These are phyloP conservation scores for Tautogolabrus adspersus DNA, from an alignment of 2,113 vertebrate species.

Conservation along the genomic window DNA sequence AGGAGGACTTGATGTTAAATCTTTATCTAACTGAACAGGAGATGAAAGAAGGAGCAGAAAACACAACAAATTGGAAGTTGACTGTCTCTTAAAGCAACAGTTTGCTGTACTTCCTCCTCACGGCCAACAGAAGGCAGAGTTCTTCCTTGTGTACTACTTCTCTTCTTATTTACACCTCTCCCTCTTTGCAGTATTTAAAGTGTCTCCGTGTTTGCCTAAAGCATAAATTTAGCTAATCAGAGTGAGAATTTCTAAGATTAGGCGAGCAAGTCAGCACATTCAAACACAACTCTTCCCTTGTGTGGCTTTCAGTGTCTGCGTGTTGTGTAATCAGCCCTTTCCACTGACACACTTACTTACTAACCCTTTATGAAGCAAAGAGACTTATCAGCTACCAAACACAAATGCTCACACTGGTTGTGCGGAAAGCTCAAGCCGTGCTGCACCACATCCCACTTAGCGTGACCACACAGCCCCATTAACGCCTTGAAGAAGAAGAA, in stretches of 20 bases:
- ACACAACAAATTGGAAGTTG: conserved; percentile 14
- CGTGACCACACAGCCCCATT: conserved; percentile 53
- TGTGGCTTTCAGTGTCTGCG: conserved; percentile 17
- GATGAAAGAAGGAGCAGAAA: conserved; percentile 68
- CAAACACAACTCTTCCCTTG: conserved; percentile 28
- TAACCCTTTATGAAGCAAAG: conserved; percentile 46
- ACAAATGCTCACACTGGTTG: conserved; percentile 36
- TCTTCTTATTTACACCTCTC: conserved; percentile 9
- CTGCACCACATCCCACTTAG: conserved; percentile 43
- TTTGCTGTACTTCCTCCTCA: conserved; percentile 5
- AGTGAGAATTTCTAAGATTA: conserved; percentile 42
- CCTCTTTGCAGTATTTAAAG: conserved; percentile 29
- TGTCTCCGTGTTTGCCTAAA: conserved; percentile 24
- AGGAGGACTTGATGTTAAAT: conserved; percentile 60
- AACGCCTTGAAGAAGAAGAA: conserved; percentile 44
- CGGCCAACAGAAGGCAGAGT: conserved; percentile 65
- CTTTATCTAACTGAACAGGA: conserved; percentile 61
- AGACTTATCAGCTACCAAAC: conserved; percentile 51
- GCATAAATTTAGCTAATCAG: conserved; percentile 24
- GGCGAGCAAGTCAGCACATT: conserved; percentile 23
- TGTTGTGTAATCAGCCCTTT: conserved; percentile 60
- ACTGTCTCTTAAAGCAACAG: conserved; percentile 14
- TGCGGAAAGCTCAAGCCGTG: conserved; percentile 43
- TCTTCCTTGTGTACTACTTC: conserved; percentile 31
- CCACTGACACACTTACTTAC: conserved; percentile 56